These are phyloP conservation scores for Agrochola macilenta DNA, from an alignment of 2,888 invertebrate genomes.

Conservation along the genomic window DNA sequence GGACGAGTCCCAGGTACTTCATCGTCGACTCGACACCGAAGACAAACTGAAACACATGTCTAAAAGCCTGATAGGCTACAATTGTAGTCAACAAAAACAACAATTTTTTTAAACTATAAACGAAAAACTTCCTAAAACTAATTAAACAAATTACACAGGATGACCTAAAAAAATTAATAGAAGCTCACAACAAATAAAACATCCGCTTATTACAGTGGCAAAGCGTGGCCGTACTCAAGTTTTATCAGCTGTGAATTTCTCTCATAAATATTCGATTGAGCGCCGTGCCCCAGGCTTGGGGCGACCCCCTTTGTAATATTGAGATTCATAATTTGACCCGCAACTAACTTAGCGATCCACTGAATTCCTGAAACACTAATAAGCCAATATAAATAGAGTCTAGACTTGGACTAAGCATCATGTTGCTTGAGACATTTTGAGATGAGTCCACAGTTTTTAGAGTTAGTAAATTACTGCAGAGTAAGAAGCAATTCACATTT, in stretches of 20 bases:
- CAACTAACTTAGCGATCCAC: conserved; percentile 78
- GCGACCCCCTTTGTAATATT: conserved; percentile 80
- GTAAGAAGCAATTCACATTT: not conserved
- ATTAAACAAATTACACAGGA: conserved; percentile 41
- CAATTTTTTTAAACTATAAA: not conserved
- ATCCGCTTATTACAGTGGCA: conserved; percentile 76
- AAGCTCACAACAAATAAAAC: conserved; percentile 68
- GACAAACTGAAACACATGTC: not conserved
- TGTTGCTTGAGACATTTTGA: conserved; percentile 1
- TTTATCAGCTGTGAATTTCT: conserved; percentile 88
- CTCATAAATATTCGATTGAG: conserved; percentile 89
- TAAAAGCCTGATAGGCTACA: not conserved
- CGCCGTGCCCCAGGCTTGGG: conserved; percentile 69
- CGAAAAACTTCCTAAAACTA: conserved; percentile 25
- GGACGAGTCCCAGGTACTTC: too few relatives aligned
- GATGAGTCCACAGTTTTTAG: not conserved
- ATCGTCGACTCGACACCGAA: too few relatives aligned
- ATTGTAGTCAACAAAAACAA: not conserved
- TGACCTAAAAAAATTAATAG: conserved; percentile 56
- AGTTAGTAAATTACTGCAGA: not conserved
- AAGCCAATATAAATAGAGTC: conserved; percentile 69
- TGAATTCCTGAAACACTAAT: conserved; percentile 78
- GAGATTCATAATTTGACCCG: conserved; percentile 86
- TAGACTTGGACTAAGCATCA: conserved; percentile 23
- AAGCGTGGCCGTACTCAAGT: conserved; percentile 72